Evolutionary conservation across 2,888 invertebrate genomes (phyloP).

Genomic region (Hydraecia micacea): DNA sequence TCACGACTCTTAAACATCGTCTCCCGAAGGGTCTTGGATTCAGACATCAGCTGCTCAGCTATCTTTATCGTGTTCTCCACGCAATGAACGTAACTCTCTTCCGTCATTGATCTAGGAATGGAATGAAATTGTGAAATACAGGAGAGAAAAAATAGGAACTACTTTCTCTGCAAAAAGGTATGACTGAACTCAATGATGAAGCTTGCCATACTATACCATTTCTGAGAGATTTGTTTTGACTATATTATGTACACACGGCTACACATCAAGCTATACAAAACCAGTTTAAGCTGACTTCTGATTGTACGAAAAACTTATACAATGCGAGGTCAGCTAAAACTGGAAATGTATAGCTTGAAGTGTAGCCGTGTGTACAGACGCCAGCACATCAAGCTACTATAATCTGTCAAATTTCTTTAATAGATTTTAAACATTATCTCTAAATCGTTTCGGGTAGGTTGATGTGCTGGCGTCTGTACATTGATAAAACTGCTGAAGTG

Average conservation of each 20-base stretch:
- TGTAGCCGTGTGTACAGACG: no score
- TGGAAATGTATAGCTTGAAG: no score
- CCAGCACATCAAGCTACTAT: no score
- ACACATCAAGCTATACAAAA: no score
- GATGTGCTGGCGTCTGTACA: no score
- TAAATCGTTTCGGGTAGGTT: no score
- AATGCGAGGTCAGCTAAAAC: no score
- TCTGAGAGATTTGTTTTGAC: neutral
- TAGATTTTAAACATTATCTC: no score
- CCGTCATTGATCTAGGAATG: slow-evolving; percentile 91
- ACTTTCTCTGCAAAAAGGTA: neutral
- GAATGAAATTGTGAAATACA: neutral
- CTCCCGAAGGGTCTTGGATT: slow-evolving; percentile 94
- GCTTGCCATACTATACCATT: neutral
- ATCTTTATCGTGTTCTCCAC: slow-evolving; percentile 94
- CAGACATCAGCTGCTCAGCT: slow-evolving; percentile 95
- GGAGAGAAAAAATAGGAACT: neutral
- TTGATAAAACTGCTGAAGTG: neutral
- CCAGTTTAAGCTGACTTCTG: no score
- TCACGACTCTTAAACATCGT: slow-evolving; percentile 94
- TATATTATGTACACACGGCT: neutral
- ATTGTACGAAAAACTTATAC: no score
- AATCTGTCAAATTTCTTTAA: no score
- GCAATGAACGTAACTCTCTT: slow-evolving; percentile 95
- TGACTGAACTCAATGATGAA: neutral